Conservation (phyloP, 2,888 invertebrate species). For the Trachelus iudaicus region DNA sequence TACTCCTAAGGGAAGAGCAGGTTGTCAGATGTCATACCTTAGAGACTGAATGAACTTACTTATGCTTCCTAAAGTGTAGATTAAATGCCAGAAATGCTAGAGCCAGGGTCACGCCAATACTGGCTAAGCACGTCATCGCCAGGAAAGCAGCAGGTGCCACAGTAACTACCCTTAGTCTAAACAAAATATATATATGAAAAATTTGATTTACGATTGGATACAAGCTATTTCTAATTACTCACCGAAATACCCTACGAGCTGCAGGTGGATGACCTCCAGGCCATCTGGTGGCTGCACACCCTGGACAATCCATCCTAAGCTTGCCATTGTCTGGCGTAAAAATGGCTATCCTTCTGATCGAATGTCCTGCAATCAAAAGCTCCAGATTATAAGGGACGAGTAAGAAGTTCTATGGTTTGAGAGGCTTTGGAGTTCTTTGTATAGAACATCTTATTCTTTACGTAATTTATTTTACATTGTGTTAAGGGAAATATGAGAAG, state of each 20-base stretch:
- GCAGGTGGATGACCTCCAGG: slow-evolving; percentile 86
- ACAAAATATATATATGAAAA: background rate
- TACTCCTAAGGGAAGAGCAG: slow-evolving; percentile 72
- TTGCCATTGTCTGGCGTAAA: slow-evolving; percentile 70
- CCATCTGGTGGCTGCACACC: slow-evolving; percentile 77
- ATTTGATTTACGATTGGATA: no score
- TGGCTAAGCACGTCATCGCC: slow-evolving; percentile 77
- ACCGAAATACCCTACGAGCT: slow-evolving; percentile 76
- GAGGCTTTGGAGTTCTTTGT: no score
- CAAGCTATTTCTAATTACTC: background rate
- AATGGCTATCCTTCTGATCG: slow-evolving; percentile 78
- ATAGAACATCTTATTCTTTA: no score
- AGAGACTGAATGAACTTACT: slow-evolving; percentile 68
- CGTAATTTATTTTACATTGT: no score
- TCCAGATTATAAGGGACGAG: no score
- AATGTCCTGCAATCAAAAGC: slow-evolving; percentile 71
- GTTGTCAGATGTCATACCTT: background rate
- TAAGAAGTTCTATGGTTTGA: no score
- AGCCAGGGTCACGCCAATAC: slow-evolving; percentile 80
- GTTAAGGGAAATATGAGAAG: no score
- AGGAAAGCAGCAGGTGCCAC: slow-evolving; percentile 83
- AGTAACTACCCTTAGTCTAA: slow-evolving; percentile 78
- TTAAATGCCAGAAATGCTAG: slow-evolving; percentile 84
- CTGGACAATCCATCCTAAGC: slow-evolving; percentile 76
- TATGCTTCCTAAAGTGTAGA: slow-evolving; percentile 83